Evolutionary conservation across 2,113 vertebrate genomes (phyloP).

Genomic region (Bostrychus sinensis): DNA sequence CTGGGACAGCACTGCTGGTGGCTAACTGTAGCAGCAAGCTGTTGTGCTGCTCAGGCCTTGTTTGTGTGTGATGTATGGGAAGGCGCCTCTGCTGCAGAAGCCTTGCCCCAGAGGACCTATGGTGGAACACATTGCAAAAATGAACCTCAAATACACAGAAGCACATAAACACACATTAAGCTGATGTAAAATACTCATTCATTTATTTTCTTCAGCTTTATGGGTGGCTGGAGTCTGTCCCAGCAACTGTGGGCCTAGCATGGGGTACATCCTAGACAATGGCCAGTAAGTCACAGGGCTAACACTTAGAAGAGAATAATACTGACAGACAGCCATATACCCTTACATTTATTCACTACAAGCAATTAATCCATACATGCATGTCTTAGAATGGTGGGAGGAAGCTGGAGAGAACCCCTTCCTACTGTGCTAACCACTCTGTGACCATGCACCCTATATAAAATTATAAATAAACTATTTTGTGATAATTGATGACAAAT

Average conservation of each 20-base stretch:
- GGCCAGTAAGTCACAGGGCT: too few relatives aligned
- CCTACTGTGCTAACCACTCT: too few relatives aligned
- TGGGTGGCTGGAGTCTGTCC: too few relatives aligned
- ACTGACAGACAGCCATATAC: too few relatives aligned
- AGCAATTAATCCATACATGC: not conserved
- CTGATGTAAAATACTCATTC: constrained; percentile 42
- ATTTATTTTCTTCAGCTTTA: constrained; percentile 1
- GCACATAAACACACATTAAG: constrained; percentile 7
- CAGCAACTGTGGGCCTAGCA: too few relatives aligned
- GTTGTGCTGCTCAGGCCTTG: constrained; percentile 65
- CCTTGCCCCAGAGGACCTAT: constrained; percentile 66
- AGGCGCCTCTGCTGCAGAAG: constrained; percentile 50
- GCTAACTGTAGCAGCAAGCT: constrained; percentile 63
- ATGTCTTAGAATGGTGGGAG: not conserved
- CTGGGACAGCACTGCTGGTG: constrained; percentile 65
- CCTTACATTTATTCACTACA: too few relatives aligned
- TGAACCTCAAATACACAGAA: constrained; percentile 39
- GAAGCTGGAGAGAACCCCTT: too few relatives aligned
- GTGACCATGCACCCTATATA: too few relatives aligned
- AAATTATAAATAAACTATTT: constrained; percentile 27
- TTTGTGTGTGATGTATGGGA: constrained; percentile 72
- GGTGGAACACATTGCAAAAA: constrained; percentile 71
- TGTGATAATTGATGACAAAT: constrained; percentile 24
- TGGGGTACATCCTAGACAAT: too few relatives aligned
- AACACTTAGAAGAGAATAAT: too few relatives aligned